Percentiles rank a stretch among this genome's conserved stretches.
phyloP scores from a whole-genome alignment of 2,113 vertebrate species.

The Mus pahari region DNA sequence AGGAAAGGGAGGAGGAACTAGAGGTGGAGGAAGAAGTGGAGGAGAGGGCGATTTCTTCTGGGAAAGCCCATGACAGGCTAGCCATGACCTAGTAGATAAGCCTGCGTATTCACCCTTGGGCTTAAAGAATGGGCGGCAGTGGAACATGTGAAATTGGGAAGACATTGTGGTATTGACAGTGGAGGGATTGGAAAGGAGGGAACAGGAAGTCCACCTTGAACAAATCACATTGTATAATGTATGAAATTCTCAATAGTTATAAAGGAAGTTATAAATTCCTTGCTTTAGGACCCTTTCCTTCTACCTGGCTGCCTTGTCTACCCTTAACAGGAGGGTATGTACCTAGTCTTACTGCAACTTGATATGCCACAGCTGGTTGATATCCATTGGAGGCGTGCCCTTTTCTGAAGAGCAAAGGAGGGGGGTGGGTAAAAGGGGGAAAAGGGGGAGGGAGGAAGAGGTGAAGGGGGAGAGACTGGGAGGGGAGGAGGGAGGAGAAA shows the following conservation, averaged over 20 bases:
- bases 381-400: neutral
- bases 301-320: no score
- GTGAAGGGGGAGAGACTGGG: neutral
- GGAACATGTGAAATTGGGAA: no score
- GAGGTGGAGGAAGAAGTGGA: neutral
- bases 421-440: no score
- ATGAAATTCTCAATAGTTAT: neutral
- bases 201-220: neutral
- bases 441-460: neutral
- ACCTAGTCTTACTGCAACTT: neutral
- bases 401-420: neutral
- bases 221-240: neutral
- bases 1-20: accelerated
- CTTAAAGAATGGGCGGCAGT: neutral
- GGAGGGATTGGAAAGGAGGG: neutral
- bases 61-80: neutral
- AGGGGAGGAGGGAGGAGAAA: neutral
- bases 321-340: neutral
- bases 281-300: neutral
- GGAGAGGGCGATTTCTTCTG: neutral
- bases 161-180: neutral
- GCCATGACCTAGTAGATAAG: neutral
- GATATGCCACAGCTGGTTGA: neutral
- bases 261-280: neutral
- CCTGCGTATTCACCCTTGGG: neutral